phyloP scores from a whole-genome alignment of 92 coral and sea anemone genomes.

The Anthopleura xanthogrammica region DNA sequence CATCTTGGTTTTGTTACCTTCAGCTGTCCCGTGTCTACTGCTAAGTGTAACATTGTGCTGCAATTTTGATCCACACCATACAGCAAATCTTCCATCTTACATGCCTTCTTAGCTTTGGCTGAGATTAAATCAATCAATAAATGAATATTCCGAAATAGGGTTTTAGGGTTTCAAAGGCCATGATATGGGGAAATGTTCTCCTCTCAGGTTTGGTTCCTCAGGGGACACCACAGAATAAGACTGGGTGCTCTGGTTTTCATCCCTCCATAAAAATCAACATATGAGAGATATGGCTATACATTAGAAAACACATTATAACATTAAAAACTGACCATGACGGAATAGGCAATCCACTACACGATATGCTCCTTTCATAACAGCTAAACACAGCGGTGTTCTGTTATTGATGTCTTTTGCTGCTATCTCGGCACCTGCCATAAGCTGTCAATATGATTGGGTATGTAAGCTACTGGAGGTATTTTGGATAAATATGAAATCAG shows the following conservation, averaged over 20 bases:
- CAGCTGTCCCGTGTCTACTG: constrained; percentile 49
- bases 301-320: neutral
- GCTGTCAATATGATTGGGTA: neutral
- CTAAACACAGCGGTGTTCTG: constrained; percentile 42
- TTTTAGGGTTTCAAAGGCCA: too few species aligned
- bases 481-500: too few species aligned
- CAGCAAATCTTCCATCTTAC: constrained; percentile 32
- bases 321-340: constrained; percentile 23
- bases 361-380: constrained; percentile 41
- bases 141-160: too few species aligned
- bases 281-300: neutral
- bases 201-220: too few species aligned
- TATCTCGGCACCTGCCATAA: constrained; percentile 33
- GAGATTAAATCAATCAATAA: neutral
- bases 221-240: too few species aligned
- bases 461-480: too few species aligned
- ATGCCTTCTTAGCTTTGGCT: constrained; percentile 14
- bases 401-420: constrained; percentile 42
- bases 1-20: constrained; percentile 22
- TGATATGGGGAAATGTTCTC: neutral
- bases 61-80: constrained; percentile 39
- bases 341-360: constrained; percentile 45
- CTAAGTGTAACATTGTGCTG: constrained; percentile 40
- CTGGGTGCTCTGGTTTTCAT: too few species aligned
- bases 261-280: too few species aligned